Conservation (phyloP, 1,140 invertebrate species). For the Drosophila miranda region DNA sequence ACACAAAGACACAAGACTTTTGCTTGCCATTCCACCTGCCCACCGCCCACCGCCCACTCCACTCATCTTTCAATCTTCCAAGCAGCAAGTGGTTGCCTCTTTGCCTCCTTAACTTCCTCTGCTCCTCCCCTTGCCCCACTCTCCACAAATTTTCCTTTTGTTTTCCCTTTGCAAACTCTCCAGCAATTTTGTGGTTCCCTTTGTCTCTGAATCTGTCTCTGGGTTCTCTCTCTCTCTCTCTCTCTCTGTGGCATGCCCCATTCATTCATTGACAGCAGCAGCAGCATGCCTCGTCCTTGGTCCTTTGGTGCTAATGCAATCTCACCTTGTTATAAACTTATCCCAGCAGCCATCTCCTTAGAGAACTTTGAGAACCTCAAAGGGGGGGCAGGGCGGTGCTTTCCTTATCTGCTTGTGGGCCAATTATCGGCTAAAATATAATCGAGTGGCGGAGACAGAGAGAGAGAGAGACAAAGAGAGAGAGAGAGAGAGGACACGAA, state of each 20-base stretch:
- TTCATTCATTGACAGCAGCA: constrained; percentile 35
- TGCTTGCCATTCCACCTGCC: constrained; percentile 39
- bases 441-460: constrained; percentile 12
- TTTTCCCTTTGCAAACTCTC: constrained; percentile 50
- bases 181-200: constrained; percentile 42
- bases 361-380: no score
- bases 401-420: constrained; percentile 23
- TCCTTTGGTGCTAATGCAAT: constrained; percentile 34
- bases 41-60: background rate
- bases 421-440: constrained; percentile 47
- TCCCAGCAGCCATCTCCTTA: constrained; percentile 12
- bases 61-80: background rate
- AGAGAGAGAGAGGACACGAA: no score
- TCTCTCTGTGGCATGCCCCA: no score
- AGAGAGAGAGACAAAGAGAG: no score
- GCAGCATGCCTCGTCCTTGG: background rate
- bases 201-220: constrained; percentile 29
- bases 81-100: constrained; percentile 27
- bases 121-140: background rate
- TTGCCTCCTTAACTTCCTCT: background rate
- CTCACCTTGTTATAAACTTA: constrained; percentile 58
- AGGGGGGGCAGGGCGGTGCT: background rate
- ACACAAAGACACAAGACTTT: constrained; percentile 1
- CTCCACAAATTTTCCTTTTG: constrained; percentile 18
- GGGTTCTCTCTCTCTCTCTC: background rate